phyloP scores from a whole-genome alignment of 2,113 vertebrate species.

The Miniopterus natalensis region DNA sequence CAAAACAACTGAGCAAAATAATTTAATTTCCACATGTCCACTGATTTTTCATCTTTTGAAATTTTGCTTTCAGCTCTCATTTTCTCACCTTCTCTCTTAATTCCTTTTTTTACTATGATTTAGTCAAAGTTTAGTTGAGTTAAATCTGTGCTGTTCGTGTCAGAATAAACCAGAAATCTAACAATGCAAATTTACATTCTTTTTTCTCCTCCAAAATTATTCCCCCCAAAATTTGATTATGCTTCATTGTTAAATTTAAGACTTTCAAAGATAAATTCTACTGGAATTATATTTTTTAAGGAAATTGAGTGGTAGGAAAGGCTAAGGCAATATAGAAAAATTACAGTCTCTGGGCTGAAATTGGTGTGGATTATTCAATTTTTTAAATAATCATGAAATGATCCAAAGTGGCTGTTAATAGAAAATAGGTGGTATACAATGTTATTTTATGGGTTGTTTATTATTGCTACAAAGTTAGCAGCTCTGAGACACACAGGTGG shows the following conservation, averaged over 20 bases:
- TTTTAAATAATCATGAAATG: slow-evolving; percentile 35
- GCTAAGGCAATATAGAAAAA: background rate
- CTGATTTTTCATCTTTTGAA: slow-evolving; percentile 6
- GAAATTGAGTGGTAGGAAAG: background rate
- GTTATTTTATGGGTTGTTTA: background rate
- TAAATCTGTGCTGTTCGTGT: background rate
- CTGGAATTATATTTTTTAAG: background rate
- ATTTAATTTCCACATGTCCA: background rate
- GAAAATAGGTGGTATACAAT: background rate
- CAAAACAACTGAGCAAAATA: slow-evolving; percentile 29
- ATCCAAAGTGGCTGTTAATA: background rate
- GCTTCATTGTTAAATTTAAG: slow-evolving; percentile 27
- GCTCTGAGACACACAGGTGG: background rate
- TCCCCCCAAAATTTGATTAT: background rate
- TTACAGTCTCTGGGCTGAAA: background rate
- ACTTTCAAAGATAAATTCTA: slow-evolving; percentile 15
- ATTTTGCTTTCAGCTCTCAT: background rate
- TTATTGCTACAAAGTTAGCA: background rate
- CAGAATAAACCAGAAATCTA: slow-evolving; percentile 43
- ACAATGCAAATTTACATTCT: background rate
- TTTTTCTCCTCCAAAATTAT: slow-evolving; percentile 14
- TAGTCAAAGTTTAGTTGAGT: background rate
- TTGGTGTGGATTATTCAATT: background rate
- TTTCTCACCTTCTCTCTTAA: background rate
- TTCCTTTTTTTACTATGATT: background rate